Percentiles rank a stretch among this genome's conserved stretches.
phyloP scores from a whole-genome alignment of 2,888 invertebrate species.

The Buathra laborator region DNA sequence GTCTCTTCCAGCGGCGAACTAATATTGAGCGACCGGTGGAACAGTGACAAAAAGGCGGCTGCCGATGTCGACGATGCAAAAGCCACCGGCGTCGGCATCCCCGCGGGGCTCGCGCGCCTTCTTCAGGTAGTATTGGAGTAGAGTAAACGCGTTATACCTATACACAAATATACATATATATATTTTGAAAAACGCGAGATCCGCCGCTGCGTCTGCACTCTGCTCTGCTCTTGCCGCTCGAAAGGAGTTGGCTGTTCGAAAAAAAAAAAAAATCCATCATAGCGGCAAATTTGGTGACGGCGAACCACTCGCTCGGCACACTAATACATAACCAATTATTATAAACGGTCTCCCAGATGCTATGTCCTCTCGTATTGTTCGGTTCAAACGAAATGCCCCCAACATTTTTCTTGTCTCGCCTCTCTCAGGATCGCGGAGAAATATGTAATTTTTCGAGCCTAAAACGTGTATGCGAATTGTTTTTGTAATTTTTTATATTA shows the following conservation, averaged over 20 bases:
- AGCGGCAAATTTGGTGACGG: slow-evolving; percentile 75
- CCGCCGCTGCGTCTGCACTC: slow-evolving; percentile 21
- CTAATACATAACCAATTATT: slow-evolving; percentile 75
- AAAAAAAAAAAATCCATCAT: slow-evolving; percentile 76
- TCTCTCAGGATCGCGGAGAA: neutral
- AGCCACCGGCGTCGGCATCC: slow-evolving; percentile 75
- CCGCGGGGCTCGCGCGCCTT: slow-evolving; percentile 69
- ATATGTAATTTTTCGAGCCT: neutral
- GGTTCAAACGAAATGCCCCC: slow-evolving; percentile 1
- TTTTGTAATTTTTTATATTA: too few relatives aligned
- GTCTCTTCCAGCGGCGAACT: slow-evolving; percentile 60
- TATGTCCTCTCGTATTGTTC: slow-evolving; percentile 49
- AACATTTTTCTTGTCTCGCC: slow-evolving; percentile 6
- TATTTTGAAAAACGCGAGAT: slow-evolving; percentile 50
- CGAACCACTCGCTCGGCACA: slow-evolving; percentile 65
- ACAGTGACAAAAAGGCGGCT: slow-evolving; percentile 71
- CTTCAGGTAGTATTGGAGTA: slow-evolving; percentile 54
- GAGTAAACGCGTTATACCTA: slow-evolving; percentile 13
- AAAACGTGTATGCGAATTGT: neutral
- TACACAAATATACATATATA: slow-evolving; percentile 38
- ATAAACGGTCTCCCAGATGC: slow-evolving; percentile 77
- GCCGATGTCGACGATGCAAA: slow-evolving; percentile 70
- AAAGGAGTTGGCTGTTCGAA: slow-evolving; percentile 14
- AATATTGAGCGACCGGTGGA: slow-evolving; percentile 67
- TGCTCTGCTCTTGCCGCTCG: slow-evolving; percentile 27